Evolutionary conservation across 2,888 invertebrate genomes (phyloP), one percentile per base, ranked within the genome.

Genomic region (Rotaria magnacalcarata): DNA sequence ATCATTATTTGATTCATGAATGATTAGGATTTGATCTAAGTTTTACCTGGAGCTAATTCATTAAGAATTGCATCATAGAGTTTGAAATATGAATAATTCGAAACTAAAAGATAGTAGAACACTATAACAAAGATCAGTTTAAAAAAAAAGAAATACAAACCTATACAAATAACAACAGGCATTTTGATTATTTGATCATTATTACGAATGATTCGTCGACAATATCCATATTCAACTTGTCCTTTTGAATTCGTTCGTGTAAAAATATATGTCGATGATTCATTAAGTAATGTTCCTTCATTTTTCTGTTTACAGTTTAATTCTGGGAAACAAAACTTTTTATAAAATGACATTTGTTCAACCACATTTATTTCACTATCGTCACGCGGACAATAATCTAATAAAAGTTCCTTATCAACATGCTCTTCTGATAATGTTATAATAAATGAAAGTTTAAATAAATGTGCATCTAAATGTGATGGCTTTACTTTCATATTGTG

Each of bases 261-360:
- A 80, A 80, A 80, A n/a, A 80, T 47, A 80, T 47, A 80, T n/a
- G 80, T 80, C n/a, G 80, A 24, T n/a, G 80, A 24, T 11, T 80
- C 80, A 47, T 43, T 4, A n/a, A 80, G 24, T 80, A 80, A n/a
- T 4, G 5, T 80, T 43, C n/a, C 47, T 43, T 21, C 11, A 47
- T 43, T n/a, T 80, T 10, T 47, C 24, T 43, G 10, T 80, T 43
- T 80, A 10, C 47, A 24, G n/a, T 43, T 80, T 47, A 80, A 47
- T 80, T 80, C 80, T n/a, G 80, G 80, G 24, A 80, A 80, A 47
- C 80, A 80, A 47, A 80, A 80, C 47, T n/a, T 43, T 80, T 80
- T 43, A 47, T 80, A 80, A 80, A 47, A 24, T 41, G 16, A 21
- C 1, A 80, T 47, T 80, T 80, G 47, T 10, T 80, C 80, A 8